Evolutionary conservation across 2,888 invertebrate species (phyloP).

Genomic region (Asteroscopus sphinx): DNA sequence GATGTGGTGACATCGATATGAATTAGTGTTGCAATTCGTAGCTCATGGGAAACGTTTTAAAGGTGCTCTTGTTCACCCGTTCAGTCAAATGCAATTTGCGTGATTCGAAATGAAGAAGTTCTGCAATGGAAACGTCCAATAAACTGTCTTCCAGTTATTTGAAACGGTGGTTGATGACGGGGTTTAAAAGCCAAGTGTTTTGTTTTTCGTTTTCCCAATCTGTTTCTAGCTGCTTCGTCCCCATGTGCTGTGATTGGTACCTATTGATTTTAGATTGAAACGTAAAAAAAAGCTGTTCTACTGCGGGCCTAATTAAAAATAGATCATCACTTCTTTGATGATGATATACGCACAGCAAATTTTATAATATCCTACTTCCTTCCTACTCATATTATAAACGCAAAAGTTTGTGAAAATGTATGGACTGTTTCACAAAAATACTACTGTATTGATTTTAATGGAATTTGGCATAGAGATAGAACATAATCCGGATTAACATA

Average conservation of each 20-base stretch:
- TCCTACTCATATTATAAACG: no score
- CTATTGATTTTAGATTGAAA: neutral
- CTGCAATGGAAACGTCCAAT: conserved; percentile 14
- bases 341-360: no score
- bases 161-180: conserved; percentile 22
- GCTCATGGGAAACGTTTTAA: conserved; percentile 13
- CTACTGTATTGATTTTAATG: no score
- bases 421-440: no score
- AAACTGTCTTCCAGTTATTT: conserved; percentile 19
- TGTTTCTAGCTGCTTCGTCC: neutral
- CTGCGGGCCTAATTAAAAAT: no score
- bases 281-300: no score
- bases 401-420: no score
- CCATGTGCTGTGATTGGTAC: neutral
- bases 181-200: conserved; percentile 7
- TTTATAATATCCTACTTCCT: no score
- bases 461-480: no score
- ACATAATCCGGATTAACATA: no score
- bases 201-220: conserved; percentile 1
- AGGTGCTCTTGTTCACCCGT: conserved; percentile 11
- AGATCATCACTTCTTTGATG: no score
- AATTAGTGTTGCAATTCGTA: conserved; percentile 15
- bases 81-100: conserved; percentile 29
- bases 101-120: conserved; percentile 25
- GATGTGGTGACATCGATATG: conserved; percentile 19